Percentiles rank a stretch among this genome's conserved stretches.
phyloP scores from a whole-genome alignment of 2,113 vertebrate genomes.

The Prionailurus viverrinus region DNA sequence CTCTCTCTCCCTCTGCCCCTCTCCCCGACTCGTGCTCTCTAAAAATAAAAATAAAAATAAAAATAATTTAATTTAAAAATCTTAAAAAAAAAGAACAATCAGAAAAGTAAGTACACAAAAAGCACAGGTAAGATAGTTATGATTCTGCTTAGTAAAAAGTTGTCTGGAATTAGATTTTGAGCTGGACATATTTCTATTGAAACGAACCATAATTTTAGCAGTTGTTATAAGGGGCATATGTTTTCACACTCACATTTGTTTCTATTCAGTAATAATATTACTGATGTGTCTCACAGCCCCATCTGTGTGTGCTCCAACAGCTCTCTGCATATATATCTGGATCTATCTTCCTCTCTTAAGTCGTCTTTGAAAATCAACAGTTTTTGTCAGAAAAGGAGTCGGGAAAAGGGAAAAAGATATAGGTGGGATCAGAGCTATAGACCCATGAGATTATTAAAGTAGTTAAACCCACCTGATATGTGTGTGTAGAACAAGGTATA shows the following conservation, averaged over 20 bases:
- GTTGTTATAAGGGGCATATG: not conserved
- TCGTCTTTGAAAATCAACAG: not conserved
- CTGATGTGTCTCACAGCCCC: not conserved
- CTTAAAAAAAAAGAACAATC: not conserved
- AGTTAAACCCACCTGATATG: not conserved
- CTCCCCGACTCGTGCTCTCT: too few relatives aligned
- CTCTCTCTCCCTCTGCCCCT: too few relatives aligned
- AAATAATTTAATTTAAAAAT: not conserved
- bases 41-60: too few relatives aligned
- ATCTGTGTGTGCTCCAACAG: not conserved
- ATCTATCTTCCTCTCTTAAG: not conserved
- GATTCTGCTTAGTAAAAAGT: not conserved
- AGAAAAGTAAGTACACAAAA: not conserved
- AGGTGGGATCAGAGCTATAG: not conserved
- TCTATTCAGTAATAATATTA: not conserved
- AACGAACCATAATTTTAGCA: not conserved
- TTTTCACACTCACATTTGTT: not conserved
- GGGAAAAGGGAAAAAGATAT: not conserved
- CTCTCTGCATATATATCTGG: not conserved
- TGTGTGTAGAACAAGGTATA: not conserved
- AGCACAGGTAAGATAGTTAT: not conserved
- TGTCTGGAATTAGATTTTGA: conserved; percentile 48
- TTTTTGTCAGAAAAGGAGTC: conserved; percentile 14
- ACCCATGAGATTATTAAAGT: not conserved
- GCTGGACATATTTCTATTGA: not conserved